Evolutionary conservation across 2,888 invertebrate species (phyloP).

Genomic region (Tenthredo distinguenda): DNA sequence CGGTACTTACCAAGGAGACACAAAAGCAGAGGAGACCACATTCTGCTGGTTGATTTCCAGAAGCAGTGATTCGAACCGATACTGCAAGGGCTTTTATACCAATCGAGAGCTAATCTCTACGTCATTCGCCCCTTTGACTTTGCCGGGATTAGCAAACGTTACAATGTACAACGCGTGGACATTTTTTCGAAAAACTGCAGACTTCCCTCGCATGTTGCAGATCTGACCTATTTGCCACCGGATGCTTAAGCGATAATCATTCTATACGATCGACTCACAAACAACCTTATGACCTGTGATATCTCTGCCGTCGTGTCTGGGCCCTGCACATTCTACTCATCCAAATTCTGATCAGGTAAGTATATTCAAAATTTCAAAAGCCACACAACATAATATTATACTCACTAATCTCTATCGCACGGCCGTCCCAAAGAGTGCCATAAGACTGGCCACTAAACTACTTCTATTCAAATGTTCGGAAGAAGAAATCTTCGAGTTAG

Average conservation of each 20-base stretch:
- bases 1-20: constrained; percentile 56
- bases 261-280: constrained; percentile 17
- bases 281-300: neutral
- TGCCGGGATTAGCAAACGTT: neutral
- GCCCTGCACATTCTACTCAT: neutral
- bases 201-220: constrained; percentile 2
- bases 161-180: constrained; percentile 28
- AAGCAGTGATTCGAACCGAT: constrained; percentile 17
- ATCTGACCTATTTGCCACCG: constrained; percentile 36
- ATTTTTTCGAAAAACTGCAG: constrained; percentile 23
- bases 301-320: neutral
- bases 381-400: neutral
- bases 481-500: neutral
- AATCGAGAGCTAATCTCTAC: neutral
- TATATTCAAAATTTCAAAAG: neutral
- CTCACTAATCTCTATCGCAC: neutral
- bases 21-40: constrained; percentile 56
- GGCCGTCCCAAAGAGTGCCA: no score
- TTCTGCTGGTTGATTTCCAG: constrained; percentile 41
- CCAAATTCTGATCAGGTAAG: neutral
- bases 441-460: no score
- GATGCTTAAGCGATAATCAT: constrained; percentile 24
- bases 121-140: neutral
- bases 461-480: neutral
- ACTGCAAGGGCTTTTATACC: constrained; percentile 28